phyloP scores from a whole-genome alignment of 2,113 vertebrate genomes.

The Nycticebus coucang region DNA sequence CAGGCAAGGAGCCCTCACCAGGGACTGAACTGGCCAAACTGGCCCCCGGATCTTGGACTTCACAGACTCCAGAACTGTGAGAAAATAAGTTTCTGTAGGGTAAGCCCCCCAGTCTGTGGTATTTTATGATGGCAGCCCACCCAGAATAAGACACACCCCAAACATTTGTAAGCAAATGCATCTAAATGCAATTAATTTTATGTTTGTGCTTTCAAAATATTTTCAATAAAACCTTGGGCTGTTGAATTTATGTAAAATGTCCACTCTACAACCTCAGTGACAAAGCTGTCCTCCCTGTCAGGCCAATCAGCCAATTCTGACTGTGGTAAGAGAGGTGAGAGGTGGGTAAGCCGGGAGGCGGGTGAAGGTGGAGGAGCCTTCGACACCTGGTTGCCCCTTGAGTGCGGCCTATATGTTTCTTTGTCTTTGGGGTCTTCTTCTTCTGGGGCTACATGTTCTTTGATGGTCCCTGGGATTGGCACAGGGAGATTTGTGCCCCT shows the following conservation, averaged over 20 bases:
- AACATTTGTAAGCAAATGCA: background rate
- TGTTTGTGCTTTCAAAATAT: conserved; percentile 25
- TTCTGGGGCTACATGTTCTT: background rate
- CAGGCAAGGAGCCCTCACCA: background rate
- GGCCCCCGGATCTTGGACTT: background rate
- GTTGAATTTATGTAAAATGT: background rate
- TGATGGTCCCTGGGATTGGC: background rate
- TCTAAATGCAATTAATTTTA: conserved; percentile 32
- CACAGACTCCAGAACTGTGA: background rate
- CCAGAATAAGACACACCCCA: background rate
- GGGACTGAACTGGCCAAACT: background rate
- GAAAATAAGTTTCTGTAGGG: background rate
- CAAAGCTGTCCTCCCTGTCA: background rate
- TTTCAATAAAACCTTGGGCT: background rate
- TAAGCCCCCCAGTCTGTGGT: background rate
- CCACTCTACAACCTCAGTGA: background rate
- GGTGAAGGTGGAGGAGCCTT: background rate
- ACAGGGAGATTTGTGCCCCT: background rate
- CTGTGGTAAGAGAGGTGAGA: background rate
- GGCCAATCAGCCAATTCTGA: background rate
- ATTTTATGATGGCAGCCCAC: background rate
- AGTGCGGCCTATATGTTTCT: background rate
- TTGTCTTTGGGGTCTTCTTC: background rate
- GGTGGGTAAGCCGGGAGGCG: accelerated
- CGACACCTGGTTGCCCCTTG: background rate